Base-by-base conservation (phyloP, 2,113 vertebrate genomes). In the Puma concolor region DNA sequence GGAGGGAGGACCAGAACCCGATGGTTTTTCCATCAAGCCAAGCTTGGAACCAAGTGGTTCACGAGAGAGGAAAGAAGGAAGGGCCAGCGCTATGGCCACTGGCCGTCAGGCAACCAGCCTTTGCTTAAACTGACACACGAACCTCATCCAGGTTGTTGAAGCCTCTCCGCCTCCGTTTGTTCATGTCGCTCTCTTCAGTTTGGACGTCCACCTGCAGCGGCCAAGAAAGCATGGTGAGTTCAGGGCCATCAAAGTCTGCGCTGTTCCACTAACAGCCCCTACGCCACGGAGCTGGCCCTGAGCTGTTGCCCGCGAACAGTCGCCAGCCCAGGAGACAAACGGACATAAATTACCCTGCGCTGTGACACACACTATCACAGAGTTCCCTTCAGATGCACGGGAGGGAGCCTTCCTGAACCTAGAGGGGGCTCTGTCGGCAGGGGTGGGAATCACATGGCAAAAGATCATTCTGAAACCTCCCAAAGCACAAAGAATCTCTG, bases 131-230 rank as follows among this genome's bases (percentile, higher is more conserved):
- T 0, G 27, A 86, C 13, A 12, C 95, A 99, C 99, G 54, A 79
- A 99, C 99, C 99, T 99, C 99, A 52, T 99, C 99, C 79, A 99
- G 98, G 98, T 98, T 99, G 94, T 97, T 97, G 60, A 98, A 96
- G 79, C 99, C 99, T 96, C 98, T 99, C 72, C 99, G 98, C 96
- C 99, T 99, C 95, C 99, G 99, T 98, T 99, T 99, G 98, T 99
- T 99, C 90, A 98, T 98, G 89, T 99, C 99, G 0, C 98, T 99
- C 94, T 99, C 99, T 36, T 99, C 99, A 0, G 89, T 95, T 91
- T 99, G 99, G 97, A 98, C 99, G 92, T 99, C 99, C 97, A 99
- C 99, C 99, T 99, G 97, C 82, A 98, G 97, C 0, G 4, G 81
- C 6, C 91, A 97, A 97, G 89, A 90, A 54, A 97, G 41, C 38